phyloP scores from a whole-genome alignment of 2,888 invertebrate species.

The Clunio marinus region DNA sequence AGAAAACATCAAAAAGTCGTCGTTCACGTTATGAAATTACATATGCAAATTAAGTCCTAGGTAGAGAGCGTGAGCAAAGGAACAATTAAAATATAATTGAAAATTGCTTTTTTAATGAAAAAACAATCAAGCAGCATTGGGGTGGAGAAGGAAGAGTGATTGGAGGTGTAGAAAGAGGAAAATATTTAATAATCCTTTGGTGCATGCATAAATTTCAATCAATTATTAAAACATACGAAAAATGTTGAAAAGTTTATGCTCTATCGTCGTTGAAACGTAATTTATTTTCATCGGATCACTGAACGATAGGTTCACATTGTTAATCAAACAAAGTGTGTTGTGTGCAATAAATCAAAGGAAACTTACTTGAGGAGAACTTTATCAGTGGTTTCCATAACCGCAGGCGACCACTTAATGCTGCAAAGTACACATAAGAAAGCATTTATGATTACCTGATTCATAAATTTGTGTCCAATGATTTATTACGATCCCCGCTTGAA shows the following conservation, averaged over 20 bases:
- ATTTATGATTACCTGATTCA: slow-evolving; percentile 28
- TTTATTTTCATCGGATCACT: slow-evolving; percentile 4
- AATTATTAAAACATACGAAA: too few relatives aligned
- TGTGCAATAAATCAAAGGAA: slow-evolving; percentile 8
- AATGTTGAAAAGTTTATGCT: too few relatives aligned
- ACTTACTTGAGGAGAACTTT: neutral
- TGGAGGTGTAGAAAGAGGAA: too few relatives aligned
- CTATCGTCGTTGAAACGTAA: too few relatives aligned
- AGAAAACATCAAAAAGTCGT: neutral
- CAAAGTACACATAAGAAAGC: neutral
- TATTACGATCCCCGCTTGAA: slow-evolving; percentile 9
- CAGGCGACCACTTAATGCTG: slow-evolving; percentile 29
- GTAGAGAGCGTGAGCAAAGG: neutral
- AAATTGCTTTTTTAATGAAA: slow-evolving; percentile 23
- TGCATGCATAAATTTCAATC: neutral
- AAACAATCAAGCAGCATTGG: neutral
- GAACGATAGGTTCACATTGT: neutral
- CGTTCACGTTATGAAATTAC: neutral
- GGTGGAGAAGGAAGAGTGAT: neutral
- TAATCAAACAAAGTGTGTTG: slow-evolving; percentile 1
- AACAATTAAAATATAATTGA: slow-evolving; percentile 23
- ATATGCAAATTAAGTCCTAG: neutral
- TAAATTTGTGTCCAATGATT: slow-evolving; percentile 31
- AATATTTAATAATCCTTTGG: slow-evolving; percentile 3
- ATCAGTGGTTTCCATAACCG: neutral